phyloP scores from a whole-genome alignment of 2,797 vertebrate species.

The Dryobates pubescens region DNA sequence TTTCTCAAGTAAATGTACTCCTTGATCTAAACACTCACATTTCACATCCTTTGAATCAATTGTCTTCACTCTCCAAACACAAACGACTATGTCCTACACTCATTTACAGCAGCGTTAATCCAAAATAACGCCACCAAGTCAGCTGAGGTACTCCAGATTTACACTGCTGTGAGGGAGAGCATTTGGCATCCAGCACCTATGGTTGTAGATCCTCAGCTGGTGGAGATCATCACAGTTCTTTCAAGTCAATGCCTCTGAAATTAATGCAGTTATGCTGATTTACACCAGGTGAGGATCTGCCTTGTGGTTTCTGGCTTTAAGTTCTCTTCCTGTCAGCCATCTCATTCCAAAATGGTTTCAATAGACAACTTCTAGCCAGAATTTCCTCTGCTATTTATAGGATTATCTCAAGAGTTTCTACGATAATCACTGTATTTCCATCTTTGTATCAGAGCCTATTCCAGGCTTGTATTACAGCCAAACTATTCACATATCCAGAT shows the following conservation, averaged over 20 bases:
- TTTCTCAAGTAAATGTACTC: not conserved
- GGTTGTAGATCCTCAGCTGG: conserved; percentile 23
- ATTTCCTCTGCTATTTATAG: conserved; percentile 67
- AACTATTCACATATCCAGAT: conserved; percentile 62
- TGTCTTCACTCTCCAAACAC: conserved; percentile 61
- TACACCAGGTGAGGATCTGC: conserved; percentile 67
- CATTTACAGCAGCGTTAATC: conserved; percentile 38
- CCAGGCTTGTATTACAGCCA: conserved; percentile 42
- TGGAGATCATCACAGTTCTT: conserved; percentile 45
- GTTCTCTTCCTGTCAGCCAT: conserved; percentile 42
- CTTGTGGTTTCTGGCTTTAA: conserved; percentile 52
- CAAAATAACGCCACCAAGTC: conserved; percentile 15
- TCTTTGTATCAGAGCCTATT: conserved; percentile 52
- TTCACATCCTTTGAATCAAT: conserved; percentile 25
- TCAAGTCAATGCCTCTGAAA: conserved; percentile 56
- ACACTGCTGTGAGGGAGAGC: conserved; percentile 18
- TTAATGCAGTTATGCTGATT: conserved; percentile 60
- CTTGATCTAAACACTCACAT: conserved; percentile 33
- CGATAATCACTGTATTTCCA: conserved; percentile 51
- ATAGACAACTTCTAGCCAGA: conserved; percentile 58
- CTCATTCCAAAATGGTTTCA: conserved; percentile 60
- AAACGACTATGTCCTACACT: not conserved
- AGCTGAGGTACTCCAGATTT: conserved; percentile 22
- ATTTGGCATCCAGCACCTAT: conserved; percentile 31
- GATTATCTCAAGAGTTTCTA: conserved; percentile 67